phyloP scores from a whole-genome alignment of 2,113 vertebrate species.

The Cheilinus undulatus region DNA sequence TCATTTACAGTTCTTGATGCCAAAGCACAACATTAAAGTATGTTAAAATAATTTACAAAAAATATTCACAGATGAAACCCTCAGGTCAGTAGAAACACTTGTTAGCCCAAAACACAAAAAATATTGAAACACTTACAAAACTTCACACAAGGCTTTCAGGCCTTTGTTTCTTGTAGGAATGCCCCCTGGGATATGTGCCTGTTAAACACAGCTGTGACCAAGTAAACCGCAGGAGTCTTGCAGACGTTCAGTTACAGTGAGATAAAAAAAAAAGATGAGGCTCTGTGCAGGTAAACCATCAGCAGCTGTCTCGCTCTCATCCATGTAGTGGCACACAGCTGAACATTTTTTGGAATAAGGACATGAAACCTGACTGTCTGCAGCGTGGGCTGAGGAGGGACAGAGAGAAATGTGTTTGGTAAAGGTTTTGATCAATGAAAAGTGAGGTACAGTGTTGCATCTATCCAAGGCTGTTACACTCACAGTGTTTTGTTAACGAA shows the following conservation, averaged over 20 bases:
- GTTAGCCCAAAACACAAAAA: neutral
- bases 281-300: neutral
- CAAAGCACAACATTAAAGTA: too few species aligned
- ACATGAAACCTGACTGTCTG: neutral
- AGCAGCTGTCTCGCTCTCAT: neutral
- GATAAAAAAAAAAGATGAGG: neutral
- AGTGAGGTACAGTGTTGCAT: neutral
- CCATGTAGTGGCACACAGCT: neutral
- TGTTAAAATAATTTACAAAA: neutral
- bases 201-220: neutral
- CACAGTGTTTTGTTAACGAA: neutral
- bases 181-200: neutral
- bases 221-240: neutral
- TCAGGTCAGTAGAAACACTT: too few species aligned
- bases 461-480: constrained; percentile 9
- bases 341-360: constrained; percentile 5
- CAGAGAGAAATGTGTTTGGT: neutral
- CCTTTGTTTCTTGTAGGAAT: too few species aligned
- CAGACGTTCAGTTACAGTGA: neutral
- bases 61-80: neutral
- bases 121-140: neutral
- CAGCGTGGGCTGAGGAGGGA: neutral
- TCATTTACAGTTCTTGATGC: too few species aligned
- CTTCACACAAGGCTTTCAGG: neutral
- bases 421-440: neutral